These are phyloP conservation scores for Sebastes hubbsi DNA, from an alignment of 2,797 vertebrate species.

Conservation along the genomic window DNA sequence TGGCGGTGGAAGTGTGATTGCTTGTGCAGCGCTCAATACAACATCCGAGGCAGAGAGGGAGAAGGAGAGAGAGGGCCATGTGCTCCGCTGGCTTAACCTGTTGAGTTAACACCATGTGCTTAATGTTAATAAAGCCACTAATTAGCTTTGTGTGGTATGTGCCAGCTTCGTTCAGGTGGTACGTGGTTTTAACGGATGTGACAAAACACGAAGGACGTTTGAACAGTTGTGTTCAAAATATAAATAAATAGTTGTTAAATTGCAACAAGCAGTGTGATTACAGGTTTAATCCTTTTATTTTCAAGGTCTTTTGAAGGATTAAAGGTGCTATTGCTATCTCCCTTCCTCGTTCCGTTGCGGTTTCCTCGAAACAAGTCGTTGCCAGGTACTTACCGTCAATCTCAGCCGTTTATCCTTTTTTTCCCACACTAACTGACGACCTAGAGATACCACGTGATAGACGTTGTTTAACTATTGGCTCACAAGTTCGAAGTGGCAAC, in stretches of 20 bases:
- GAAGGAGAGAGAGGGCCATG: conserved; percentile 22
- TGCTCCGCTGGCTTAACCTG: conserved; percentile 55
- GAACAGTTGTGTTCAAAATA: background rate
- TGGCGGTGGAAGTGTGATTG: conserved; percentile 34
- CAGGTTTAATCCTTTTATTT: background rate
- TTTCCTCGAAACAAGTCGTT: no score
- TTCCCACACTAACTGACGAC: no score
- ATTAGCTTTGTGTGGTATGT: conserved; percentile 65
- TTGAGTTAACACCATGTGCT: conserved; percentile 55
- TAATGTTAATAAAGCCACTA: conserved; percentile 55
- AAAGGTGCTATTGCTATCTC: background rate
- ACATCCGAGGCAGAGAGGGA: conserved; percentile 3
- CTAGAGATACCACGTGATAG: no score
- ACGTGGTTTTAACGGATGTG: conserved; percentile 1
- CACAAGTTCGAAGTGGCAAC: no score
- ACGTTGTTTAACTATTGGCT: no score
- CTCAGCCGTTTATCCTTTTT: no score
- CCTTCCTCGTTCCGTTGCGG: no score
- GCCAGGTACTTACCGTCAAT: no score
- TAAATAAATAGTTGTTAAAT: background rate
- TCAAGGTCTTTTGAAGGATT: background rate
- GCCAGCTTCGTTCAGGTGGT: conserved; percentile 50
- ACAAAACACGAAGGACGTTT: background rate
- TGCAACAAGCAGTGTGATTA: background rate
- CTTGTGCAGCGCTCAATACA: conserved; percentile 7